Evolutionary conservation across 2,888 invertebrate species (phyloP), one percentile per base, ranked within the genome.

Genomic region (Mactromeris polynyma): DNA sequence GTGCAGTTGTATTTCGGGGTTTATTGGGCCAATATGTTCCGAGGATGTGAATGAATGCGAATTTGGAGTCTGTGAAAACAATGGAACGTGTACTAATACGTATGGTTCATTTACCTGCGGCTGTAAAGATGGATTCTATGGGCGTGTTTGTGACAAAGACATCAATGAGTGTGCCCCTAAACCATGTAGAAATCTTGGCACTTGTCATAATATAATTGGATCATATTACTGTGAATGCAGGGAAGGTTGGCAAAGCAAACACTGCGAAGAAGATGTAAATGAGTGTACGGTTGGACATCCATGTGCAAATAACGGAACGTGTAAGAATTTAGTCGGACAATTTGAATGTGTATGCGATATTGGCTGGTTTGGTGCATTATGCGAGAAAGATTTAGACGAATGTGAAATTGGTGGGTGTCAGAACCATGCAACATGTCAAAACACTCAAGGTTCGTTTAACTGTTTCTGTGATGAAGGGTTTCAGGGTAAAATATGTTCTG

Each of bases 141-240:
- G 86, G 14, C 38, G 46, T 17, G 51, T 77, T 1, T 84, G 84
- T 85, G 83, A 90, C 46, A 73, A 85, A 11, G 89, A 93, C 81
- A 83, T 94, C 3, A 82, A 93, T 79, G 93, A 93, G 58, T 94
- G 94, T 84, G 14, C 51, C 1, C 31, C 77, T 17, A 83, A 78
- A 42, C 91, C 91, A n/a, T 94, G 94, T 86, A 85, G 81, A 36
- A 93, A 93, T 38, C 84, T 88, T 31, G 93, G 89, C 9, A 87
- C 85, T 3, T 95, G 95, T 80, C 69, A 84, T 7, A 91, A 94
- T 58, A 85, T 82, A n/a, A 36, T 82, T 21, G 82, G 85, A 3
- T 82, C 88, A 26, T 88, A 83, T 58, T 85, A 33, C 78, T 88
- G 88, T 40, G 17, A 78, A 19, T 95, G 95, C 81, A 54, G 58